These are phyloP conservation scores for Pilophorus perplexus DNA, from an alignment of 2,888 invertebrate species.

Conservation along the genomic window DNA sequence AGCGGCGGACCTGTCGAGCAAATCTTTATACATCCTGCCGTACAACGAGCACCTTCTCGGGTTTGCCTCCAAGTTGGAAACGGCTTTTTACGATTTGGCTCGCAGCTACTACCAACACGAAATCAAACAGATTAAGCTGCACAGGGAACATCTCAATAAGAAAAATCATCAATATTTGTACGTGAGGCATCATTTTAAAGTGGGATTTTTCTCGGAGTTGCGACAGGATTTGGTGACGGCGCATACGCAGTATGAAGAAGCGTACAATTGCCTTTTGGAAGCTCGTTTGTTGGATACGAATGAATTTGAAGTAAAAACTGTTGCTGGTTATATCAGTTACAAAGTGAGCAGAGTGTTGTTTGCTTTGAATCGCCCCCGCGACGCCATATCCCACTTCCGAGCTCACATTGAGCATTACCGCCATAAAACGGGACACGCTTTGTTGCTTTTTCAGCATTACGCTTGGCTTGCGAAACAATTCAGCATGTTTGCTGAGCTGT, in stretches of 20 bases:
- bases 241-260: constrained; percentile 70
- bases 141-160: constrained; percentile 86
- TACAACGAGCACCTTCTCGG: constrained; percentile 80
- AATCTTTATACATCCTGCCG: constrained; percentile 88
- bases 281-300: constrained; percentile 86
- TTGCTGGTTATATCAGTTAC: constrained; percentile 94
- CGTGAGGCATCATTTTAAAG: constrained; percentile 94
- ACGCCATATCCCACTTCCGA: constrained; percentile 92
- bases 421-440: constrained; percentile 66
- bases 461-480: constrained; percentile 95
- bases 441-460: constrained; percentile 85
- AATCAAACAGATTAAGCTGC: constrained; percentile 79
- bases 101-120: constrained; percentile 90
- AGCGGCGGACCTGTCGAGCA: constrained; percentile 87
- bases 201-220: constrained; percentile 91
- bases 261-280: constrained; percentile 87
- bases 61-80: constrained; percentile 73
- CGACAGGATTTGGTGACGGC: constrained; percentile 85
- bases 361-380: constrained; percentile 81
- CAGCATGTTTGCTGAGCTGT: constrained; percentile 86
- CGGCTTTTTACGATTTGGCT: constrained; percentile 88
- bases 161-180: constrained; percentile 87
- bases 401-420: constrained; percentile 89
- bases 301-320: constrained; percentile 85
- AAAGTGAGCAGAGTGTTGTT: constrained; percentile 92